phyloP scores from a whole-genome alignment of 2,113 vertebrate species.

The Peromyscus maniculatus region DNA sequence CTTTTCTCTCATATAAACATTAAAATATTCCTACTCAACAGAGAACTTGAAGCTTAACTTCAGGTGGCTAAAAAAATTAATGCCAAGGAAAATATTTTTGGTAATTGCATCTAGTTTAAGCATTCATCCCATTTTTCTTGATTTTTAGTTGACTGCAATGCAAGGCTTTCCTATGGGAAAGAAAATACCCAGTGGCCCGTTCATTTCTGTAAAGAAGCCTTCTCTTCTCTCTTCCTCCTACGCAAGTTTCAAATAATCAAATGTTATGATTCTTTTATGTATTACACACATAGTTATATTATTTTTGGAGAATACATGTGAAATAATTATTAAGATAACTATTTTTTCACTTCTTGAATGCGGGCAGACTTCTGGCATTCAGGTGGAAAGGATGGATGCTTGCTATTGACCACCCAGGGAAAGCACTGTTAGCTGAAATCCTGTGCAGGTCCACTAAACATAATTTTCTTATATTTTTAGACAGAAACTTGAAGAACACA shows the following conservation, averaged over 20 bases:
- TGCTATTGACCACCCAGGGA: constrained; percentile 11
- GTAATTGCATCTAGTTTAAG: not conserved
- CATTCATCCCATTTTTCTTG: not conserved
- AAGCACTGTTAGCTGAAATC: constrained; percentile 34
- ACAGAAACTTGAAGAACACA: not conserved
- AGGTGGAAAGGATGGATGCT: constrained; percentile 14
- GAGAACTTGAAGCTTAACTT: constrained; percentile 20
- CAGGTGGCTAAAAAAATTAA: constrained; percentile 13
- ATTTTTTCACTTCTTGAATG: constrained; percentile 50
- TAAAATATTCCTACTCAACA: constrained; percentile 16
- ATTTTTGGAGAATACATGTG: constrained; percentile 28
- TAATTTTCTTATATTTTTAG: constrained; percentile 42
- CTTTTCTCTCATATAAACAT: not conserved
- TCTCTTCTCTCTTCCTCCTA: not conserved
- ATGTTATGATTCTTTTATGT: constrained; percentile 33
- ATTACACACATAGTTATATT: not conserved
- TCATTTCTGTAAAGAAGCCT: constrained; percentile 6
- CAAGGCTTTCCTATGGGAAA: not conserved
- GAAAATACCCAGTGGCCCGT: not conserved
- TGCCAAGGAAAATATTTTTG: not conserved
- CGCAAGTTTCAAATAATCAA: not conserved
- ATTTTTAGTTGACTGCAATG: not conserved
- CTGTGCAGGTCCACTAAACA: not conserved
- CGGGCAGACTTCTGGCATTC: constrained; percentile 21
- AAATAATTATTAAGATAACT: constrained; percentile 44